Evolutionary conservation across 2,113 vertebrate species (phyloP).

Genomic region (Siniperca chuatsi): DNA sequence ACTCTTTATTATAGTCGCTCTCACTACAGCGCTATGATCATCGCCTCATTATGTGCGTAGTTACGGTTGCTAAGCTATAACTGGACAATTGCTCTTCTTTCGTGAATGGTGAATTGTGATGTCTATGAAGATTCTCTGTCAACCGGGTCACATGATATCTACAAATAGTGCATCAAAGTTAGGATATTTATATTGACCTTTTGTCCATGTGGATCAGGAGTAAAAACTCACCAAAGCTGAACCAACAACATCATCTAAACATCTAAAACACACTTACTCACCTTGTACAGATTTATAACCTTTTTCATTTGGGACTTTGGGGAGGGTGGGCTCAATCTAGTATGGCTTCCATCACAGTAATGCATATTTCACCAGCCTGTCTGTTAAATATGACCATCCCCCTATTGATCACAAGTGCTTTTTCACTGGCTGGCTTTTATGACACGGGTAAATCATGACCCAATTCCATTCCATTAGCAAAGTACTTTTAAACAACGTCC

Average conservation of each 20-base stretch:
- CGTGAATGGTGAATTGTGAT: background rate
- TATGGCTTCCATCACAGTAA: slow-evolving; percentile 70
- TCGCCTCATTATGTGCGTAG: background rate
- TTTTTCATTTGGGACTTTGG: slow-evolving; percentile 28
- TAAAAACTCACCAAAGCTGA: background rate
- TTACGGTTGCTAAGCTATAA: background rate
- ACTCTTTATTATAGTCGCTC: too few relatives aligned
- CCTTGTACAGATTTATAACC: slow-evolving; percentile 27
- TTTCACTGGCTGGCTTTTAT: slow-evolving; percentile 75
- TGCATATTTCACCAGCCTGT: slow-evolving; percentile 73
- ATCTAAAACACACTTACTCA: slow-evolving; percentile 20
- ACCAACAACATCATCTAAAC: background rate
- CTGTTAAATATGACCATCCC: slow-evolving; percentile 76
- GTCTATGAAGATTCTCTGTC: background rate
- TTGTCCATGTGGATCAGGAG: background rate
- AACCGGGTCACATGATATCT: background rate
- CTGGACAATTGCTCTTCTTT: background rate
- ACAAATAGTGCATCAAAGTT: background rate
- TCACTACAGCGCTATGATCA: background rate
- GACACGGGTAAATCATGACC: slow-evolving; percentile 78
- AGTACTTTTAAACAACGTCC: slow-evolving; percentile 72
- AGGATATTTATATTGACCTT: background rate
- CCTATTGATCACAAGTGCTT: slow-evolving; percentile 80
- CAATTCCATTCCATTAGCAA: slow-evolving; percentile 81
- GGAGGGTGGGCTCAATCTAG: background rate